These are phyloP conservation scores for Hirundo rustica DNA, from an alignment of 2,797 vertebrate species.

Conservation along the genomic window DNA sequence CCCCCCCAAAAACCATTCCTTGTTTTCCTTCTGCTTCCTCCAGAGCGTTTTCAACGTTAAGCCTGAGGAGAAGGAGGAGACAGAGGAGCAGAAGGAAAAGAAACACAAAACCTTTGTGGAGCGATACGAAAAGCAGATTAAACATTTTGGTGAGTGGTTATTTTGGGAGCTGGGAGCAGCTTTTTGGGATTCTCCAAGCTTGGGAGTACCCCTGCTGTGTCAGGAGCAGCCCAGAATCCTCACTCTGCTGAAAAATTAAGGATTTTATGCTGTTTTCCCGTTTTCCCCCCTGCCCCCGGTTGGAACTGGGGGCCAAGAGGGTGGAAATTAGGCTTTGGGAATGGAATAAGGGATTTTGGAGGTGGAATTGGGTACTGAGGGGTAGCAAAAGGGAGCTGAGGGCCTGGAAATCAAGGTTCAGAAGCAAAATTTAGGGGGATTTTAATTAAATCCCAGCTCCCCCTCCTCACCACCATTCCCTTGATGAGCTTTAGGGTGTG, in stretches of 20 bases:
- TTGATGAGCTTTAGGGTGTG: no score
- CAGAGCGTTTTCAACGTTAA: constrained; percentile 87
- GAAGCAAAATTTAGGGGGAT: no score
- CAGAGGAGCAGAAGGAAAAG: constrained; percentile 88
- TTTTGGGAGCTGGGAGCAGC: accelerated
- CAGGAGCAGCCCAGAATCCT: not conserved
- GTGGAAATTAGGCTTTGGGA: no score
- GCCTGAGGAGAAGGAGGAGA: constrained; percentile 85
- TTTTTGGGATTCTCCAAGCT: not conserved
- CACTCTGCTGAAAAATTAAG: accelerated
- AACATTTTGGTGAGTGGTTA: constrained; percentile 83
- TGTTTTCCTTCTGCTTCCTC: not conserved
- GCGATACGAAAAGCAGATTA: constrained; percentile 83
- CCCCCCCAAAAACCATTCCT: no score
- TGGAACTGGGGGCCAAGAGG: no score
- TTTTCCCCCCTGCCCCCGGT: no score
- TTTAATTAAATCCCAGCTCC: no score
- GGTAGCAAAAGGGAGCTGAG: no score
- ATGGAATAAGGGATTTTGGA: no score
- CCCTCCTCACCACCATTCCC: no score
- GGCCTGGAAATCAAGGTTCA: no score
- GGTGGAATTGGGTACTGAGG: no score
- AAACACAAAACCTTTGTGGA: constrained; percentile 87
- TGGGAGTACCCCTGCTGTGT: accelerated
- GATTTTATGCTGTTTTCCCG: accelerated